Base-by-base conservation (phyloP, 2,797 vertebrate species). In the Lophius americanus region DNA sequence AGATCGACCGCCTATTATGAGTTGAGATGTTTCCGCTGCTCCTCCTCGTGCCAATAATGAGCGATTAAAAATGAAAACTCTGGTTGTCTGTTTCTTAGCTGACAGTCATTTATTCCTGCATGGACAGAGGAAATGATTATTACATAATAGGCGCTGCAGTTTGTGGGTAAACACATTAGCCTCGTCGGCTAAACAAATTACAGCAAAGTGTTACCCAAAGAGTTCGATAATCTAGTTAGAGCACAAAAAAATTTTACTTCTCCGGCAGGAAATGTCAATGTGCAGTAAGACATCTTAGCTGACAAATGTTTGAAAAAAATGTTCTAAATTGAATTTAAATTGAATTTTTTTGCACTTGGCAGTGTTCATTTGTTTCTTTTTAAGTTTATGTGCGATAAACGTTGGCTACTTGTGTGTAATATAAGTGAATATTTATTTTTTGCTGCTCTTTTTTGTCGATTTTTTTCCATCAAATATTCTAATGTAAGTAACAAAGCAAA, bases 101-200 rank as follows among this genome's bases (percentile, higher is more conserved):
- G 78, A 74, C 48, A 61, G 67, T 75, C 80, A 80, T 85, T 73
- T 64, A 70, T 77, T 71, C 70, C 86, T 91, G 89, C 63, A 73
- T 90, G 84, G 82, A 84, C 80, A 90, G 79, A 87, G 86, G 85
- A 90, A 90, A 85, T 85, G 70, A 87, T 89, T 74, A 88, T 78
- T 79, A 67, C 70, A 81, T 87, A 85, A 89, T 86, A 75, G 78
- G 70, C 12, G 32, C 77, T 66, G 82, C 60, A 57, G 70, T 75
- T 81, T 64, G 83, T 86, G 85, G 77, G 69, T 10, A 76, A 80
- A 79, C 87, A 43, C 75, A 91, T 91, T 91, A 89, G 75, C 51
- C 66, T 49, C 69, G 82, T 76, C 81, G 85, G 88, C 84, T 90
- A 88, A 91, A 88, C 79, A 82, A 79, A 88, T 92, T 90, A 86